Percentiles rank a stretch among this genome's conserved stretches.
These are phyloP conservation scores for Gymnorhina tibicen DNA, from an alignment of 2,113 vertebrate species.

Conservation along the genomic window DNA sequence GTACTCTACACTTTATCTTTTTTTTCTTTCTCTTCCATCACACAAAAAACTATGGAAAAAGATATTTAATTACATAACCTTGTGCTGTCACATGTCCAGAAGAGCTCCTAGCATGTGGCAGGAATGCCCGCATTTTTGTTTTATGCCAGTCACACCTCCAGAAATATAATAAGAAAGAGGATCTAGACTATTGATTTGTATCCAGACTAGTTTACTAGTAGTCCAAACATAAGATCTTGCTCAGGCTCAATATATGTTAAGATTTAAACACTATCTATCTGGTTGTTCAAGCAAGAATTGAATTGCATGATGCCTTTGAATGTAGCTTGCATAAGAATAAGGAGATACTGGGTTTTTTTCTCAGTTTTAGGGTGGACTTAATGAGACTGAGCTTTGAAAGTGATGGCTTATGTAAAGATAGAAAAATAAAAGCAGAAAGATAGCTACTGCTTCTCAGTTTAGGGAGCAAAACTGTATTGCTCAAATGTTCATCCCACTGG, in stretches of 20 bases:
- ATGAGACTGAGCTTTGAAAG: background rate
- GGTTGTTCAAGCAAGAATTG: background rate
- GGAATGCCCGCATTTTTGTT: background rate
- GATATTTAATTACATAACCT: background rate
- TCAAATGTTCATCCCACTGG: background rate
- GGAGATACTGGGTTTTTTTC: background rate
- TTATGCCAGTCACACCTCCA: background rate
- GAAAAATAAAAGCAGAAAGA: background rate
- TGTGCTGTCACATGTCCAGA: background rate
- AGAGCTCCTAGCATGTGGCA: background rate
- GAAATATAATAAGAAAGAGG: background rate
- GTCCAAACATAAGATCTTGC: background rate
- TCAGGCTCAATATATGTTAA: background rate
- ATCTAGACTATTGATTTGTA: background rate
- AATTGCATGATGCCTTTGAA: background rate
- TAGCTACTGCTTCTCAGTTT: background rate
- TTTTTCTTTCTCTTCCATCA: background rate
- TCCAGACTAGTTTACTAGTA: background rate
- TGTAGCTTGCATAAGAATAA: background rate
- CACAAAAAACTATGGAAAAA: background rate
- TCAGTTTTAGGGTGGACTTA: background rate
- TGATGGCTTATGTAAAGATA: background rate
- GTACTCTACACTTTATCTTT: background rate
- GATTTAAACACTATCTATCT: background rate
- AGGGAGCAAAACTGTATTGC: background rate